Evolutionary conservation across 2,797 vertebrate species (phyloP), one percentile per base, ranked within the genome.

Genomic region (Tamandua tetradactyla): DNA sequence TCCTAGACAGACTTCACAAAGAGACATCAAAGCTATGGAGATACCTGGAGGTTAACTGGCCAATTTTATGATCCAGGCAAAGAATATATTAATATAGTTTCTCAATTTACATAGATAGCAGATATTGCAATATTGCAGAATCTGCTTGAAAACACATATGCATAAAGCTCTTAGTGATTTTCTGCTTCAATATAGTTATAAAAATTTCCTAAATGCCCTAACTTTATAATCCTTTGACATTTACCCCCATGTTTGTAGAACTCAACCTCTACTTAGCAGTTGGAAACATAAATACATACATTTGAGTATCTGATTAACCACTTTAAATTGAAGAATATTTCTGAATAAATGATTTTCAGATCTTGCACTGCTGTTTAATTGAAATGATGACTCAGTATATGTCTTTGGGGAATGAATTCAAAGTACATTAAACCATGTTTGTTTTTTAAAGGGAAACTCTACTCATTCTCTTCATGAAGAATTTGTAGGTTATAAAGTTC

Each of bases 301-400:
- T 78, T 72, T 40, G 10, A 57, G 17, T 59, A 87, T 57, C 55
- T 78, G 68, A 71, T 59, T 76, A 90, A 59, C 40, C 27, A 86
- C 1, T 15, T 40, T 78, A 88, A 74, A 69, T 35, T 52, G 22
- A 95, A 96, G 62, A 79, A 30, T 86, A 96, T 89, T 87, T 44
- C 61, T 61, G 30, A 59, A 92, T n/a, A 89, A 95, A 72, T 30
- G 44, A 52, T 89, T 87, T 59, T 89, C 17, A 66, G 74, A 81
- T 89, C 4, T 95, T 93, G 68, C 5, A 78, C 59, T 82, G 68
- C 2, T 80, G 76, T 74, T 52, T 87, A 88, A 75, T 69, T 20
- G 78, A 93, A 89, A 81, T 84, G 74, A 84, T 85, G 35, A 1
- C 3, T 42, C 30, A 18, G 7, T 86, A n/a, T 69, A 79, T 12